Conservation (phyloP, 2,113 vertebrate genomes). For the Raja brachyura region DNA sequence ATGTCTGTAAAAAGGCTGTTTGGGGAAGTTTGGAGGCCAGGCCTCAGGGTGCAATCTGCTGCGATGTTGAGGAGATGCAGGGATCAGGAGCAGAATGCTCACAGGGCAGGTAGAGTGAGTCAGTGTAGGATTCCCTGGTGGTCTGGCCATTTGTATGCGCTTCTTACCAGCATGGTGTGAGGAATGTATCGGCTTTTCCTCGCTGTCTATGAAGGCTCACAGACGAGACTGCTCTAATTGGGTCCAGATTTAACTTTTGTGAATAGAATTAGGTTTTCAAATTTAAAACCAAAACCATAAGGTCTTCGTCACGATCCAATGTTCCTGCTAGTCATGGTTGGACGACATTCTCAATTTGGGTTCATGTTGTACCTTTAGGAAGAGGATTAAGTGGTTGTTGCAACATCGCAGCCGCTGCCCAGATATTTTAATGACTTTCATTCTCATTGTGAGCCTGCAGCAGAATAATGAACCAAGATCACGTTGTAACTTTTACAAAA, state of each 20-base stretch:
- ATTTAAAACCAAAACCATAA: constrained; percentile 24
- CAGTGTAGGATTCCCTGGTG: not conserved
- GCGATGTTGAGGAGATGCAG: not conserved
- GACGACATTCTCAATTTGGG: not conserved
- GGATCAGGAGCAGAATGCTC: not conserved
- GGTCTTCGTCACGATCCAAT: not conserved
- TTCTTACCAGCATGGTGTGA: not conserved
- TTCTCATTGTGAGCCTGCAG: not conserved
- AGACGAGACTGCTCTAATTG: constrained; percentile 1
- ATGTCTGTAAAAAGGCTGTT: too few relatives aligned
- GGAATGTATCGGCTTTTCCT: not conserved
- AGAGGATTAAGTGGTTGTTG: too few relatives aligned
- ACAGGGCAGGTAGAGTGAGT: not conserved
- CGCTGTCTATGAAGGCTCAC: constrained; percentile 18
- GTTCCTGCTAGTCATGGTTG: not conserved
- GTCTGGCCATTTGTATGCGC: not conserved
- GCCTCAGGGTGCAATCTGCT: not conserved
- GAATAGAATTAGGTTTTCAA: not conserved
- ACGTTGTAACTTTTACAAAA: not conserved
- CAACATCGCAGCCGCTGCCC: not conserved
- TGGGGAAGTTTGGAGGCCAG: not conserved
- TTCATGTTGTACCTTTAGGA: not conserved
- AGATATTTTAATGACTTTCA: not conserved
- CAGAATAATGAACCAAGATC: not conserved
- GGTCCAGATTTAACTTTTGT: constrained; percentile 10